These are phyloP conservation scores for Cepaea hortensis DNA, from an alignment of 2,888 invertebrate species.

Conservation along the genomic window DNA sequence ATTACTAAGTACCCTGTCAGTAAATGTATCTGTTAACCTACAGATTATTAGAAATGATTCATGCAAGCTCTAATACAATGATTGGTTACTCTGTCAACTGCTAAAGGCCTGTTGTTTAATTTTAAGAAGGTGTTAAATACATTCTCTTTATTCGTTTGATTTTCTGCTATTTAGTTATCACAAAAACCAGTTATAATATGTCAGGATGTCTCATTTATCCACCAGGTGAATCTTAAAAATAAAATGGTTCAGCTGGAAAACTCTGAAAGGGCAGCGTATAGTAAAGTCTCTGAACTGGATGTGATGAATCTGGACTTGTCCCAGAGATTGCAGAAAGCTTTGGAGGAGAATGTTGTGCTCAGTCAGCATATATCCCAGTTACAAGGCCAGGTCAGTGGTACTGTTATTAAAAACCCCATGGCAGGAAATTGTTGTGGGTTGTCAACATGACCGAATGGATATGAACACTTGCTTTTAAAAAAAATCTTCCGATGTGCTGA, in stretches of 20 bases:
- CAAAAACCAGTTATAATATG: background rate
- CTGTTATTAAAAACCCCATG: background rate
- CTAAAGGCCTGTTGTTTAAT: no score
- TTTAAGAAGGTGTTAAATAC: no score
- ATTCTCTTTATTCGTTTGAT: no score
- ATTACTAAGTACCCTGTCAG: no score
- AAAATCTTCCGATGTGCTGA: no score
- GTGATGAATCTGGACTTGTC: constrained; percentile 64
- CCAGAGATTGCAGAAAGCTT: constrained; percentile 62
- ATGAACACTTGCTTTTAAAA: no score
- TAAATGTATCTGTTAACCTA: no score
- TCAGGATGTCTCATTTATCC: background rate
- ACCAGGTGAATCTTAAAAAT: constrained; percentile 56
- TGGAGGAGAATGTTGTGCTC: constrained; percentile 66
- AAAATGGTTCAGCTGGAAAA: constrained; percentile 65
- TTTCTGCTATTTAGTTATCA: no score
- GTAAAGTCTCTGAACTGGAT: constrained; percentile 65
- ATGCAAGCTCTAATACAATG: no score
- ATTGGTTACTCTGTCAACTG: no score
- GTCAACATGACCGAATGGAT: no score
- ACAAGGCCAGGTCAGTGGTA: constrained; percentile 53
- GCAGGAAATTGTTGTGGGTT: background rate
- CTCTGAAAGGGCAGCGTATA: constrained; percentile 64
- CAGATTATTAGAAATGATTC: no score
- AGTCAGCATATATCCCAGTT: constrained; percentile 59